Conservation (phyloP, 1,140 invertebrate species). For the Teleopsis dalmanni region DNA sequence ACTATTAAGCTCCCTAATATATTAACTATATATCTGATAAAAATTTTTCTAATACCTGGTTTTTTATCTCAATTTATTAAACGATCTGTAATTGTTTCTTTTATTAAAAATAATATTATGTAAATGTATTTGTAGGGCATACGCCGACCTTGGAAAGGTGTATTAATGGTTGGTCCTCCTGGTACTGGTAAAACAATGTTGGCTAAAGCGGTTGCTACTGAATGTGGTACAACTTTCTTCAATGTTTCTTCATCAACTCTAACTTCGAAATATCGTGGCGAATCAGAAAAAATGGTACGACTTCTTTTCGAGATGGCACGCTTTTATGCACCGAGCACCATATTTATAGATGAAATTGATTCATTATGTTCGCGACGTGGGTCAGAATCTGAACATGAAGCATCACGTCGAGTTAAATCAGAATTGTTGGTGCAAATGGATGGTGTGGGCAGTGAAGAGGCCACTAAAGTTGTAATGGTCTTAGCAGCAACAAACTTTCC, state of each 20-base stretch:
- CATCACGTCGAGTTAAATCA: constrained; percentile 93
- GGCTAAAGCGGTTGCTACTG: constrained; percentile 98
- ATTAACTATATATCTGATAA: too few relatives aligned
- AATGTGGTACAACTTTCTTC: constrained; percentile 99
- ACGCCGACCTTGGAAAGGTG: constrained; percentile 71
- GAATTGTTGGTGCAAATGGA: constrained; percentile 99
- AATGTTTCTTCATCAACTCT: constrained; percentile 96
- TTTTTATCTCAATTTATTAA: too few relatives aligned
- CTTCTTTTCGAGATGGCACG: constrained; percentile 98
- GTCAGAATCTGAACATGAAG: constrained; percentile 96
- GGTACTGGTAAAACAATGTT: constrained; percentile 99
- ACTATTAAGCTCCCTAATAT: too few relatives aligned
- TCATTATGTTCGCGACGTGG: constrained; percentile 93
- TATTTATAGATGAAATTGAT: constrained; percentile 99
- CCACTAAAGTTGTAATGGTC: constrained; percentile 83
- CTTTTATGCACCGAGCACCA: constrained; percentile 98
- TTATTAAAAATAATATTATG: not conserved
- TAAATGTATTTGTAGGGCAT: constrained; percentile 61
- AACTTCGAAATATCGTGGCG: constrained; percentile 96
- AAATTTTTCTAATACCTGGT: too few relatives aligned
- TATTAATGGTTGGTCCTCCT: constrained; percentile 70
- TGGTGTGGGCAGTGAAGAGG: constrained; percentile 70
- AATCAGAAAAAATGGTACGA: constrained; percentile 96
- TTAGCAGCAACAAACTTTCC: constrained; percentile 99
- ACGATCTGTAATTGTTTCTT: too few relatives aligned